Base-by-base conservation (phyloP, 2,113 vertebrate genomes). In the Gambusia affinis region DNA sequence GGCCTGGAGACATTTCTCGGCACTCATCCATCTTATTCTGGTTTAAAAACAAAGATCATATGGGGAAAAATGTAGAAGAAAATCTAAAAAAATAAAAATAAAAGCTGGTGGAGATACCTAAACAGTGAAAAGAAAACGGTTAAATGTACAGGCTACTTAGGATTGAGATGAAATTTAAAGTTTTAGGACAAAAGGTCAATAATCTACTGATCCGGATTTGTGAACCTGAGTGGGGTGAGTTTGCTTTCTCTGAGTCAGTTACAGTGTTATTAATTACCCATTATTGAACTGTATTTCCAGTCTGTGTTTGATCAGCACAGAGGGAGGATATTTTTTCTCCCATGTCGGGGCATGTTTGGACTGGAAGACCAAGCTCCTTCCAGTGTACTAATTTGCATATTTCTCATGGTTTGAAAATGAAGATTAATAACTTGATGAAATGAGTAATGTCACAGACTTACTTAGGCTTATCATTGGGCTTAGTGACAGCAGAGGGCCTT, bases 21-120 rank as follows among this genome's bases (percentile, higher is more conserved):
- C 95, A 93, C 61, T 97, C 96, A 85, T 96, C 96, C 85, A 95
- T 93, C 89, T 96, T 97, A 86, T 93, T 94, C 96, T 96, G 91
- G 79, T 51, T 73, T 73, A 78, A 88, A 82, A 81, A 88, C 79
- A 89, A 85, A 83, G 72, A 70, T 19, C 51, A 57, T 57, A 57
- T 57, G 17, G 39, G 10, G 30, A n/a, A 0, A 64, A 28, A 73
- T 30, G 33, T 29, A 68, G 17, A 78, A 29, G 0, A n/a, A 17
- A 29, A 17, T 14, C 22, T 17, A 28, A 15, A 15, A 42, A 1
- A 42, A 27, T 27, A 42, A 3, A 42, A 42, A 42, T 19, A 17
- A 5, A 29, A 29, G 10, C 44, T 19, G 44, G 5, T 47, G 44
- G 17, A 19, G 17, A 47, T 47, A 47, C 19, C 44, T 17, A 47